Conservation (phyloP, 2,888 invertebrate genomes). For the Proisotoma minuta region DNA sequence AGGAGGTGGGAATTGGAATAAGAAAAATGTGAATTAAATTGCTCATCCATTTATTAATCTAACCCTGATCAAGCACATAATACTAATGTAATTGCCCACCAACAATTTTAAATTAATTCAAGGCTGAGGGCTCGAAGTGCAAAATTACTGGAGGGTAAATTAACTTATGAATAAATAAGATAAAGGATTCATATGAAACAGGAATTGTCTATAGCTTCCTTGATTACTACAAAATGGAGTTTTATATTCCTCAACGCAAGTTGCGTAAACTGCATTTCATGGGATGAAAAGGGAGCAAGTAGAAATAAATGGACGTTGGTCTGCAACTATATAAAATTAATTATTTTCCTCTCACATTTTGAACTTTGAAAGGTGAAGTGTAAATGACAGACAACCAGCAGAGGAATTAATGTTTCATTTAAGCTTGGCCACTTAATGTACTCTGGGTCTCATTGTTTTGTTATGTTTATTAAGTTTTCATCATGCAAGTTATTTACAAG, state of each 20-base stretch:
- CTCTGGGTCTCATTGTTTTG: too few relatives aligned
- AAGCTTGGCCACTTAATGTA: too few relatives aligned
- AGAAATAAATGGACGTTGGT: neutral
- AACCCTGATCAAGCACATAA: too few relatives aligned
- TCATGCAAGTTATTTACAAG: too few relatives aligned
- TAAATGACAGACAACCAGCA: constrained; percentile 28
- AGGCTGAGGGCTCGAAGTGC: neutral
- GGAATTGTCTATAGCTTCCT: too few relatives aligned
- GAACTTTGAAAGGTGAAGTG: constrained; percentile 26
- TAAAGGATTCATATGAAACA: neutral
- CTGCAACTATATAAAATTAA: constrained; percentile 34
- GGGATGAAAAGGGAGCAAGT: neutral
- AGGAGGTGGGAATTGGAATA: neutral
- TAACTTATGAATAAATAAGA: neutral
- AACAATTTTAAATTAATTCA: too few relatives aligned
- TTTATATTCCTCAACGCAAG: too few relatives aligned
- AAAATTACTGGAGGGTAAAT: neutral
- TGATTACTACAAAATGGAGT: too few relatives aligned
- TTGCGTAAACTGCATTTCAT: too few relatives aligned
- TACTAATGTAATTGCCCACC: too few relatives aligned
- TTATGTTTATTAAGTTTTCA: too few relatives aligned
- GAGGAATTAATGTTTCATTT: constrained; percentile 26
- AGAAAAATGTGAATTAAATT: neutral
- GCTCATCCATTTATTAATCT: neutral
- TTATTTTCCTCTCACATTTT: constrained; percentile 27